Evolutionary conservation across 2,113 vertebrate species (phyloP).

Genomic region (Eubucco bourcierii): DNA sequence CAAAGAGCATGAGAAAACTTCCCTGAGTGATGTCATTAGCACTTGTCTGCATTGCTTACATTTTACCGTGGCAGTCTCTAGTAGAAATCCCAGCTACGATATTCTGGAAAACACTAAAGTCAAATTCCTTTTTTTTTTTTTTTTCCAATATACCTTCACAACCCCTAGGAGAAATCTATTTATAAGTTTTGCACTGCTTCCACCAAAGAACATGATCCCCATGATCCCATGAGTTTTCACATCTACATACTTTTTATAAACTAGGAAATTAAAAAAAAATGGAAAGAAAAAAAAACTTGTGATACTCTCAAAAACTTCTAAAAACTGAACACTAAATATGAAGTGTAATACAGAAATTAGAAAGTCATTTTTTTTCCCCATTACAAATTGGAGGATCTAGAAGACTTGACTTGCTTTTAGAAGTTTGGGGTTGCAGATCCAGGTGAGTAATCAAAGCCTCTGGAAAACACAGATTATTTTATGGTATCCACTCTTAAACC

Average conservation of each 20-base stretch:
- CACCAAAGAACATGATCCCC: not conserved
- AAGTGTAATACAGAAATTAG: not conserved
- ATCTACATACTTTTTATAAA: not conserved
- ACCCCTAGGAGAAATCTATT: conserved; percentile 58
- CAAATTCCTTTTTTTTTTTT: conserved; percentile 20
- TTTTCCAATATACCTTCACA: conserved; percentile 61
- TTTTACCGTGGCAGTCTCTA: not conserved
- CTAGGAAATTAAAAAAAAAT: not conserved
- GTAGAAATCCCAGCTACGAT: conserved; percentile 8
- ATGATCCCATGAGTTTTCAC: not conserved
- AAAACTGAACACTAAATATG: not conserved
- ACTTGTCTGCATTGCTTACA: not conserved
- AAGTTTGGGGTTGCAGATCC: not conserved
- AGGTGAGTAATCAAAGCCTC: not conserved
- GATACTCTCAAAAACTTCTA: not conserved
- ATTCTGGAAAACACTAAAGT: conserved; percentile 59
- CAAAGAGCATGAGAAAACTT: conserved; percentile 58
- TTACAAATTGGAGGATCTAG: not conserved
- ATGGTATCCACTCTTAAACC: not conserved
- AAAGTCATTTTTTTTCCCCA: not conserved
- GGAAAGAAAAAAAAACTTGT: not conserved
- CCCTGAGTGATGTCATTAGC: conserved; percentile 20
- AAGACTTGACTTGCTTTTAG: not conserved
- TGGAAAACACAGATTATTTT: not conserved
- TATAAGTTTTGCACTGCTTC: conserved; percentile 42